These are phyloP conservation scores for Microcaecilia unicolor DNA, from an alignment of 2,797 vertebrate species.

Conservation along the genomic window DNA sequence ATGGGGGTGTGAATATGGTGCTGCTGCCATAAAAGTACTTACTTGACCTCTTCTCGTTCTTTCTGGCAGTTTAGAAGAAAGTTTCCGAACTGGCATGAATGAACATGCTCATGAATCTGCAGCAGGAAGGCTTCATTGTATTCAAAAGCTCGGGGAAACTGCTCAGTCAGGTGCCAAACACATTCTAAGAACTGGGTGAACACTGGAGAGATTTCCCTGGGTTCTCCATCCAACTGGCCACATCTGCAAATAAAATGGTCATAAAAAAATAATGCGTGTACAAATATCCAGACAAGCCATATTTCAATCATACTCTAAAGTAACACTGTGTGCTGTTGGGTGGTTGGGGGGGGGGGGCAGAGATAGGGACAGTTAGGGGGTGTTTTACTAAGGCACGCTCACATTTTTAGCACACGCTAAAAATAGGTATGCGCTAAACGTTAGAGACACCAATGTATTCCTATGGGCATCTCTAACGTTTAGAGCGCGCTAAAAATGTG, in stretches of 20 bases:
- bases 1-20: too few relatives aligned
- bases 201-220: conserved; percentile 89
- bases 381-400: too few relatives aligned
- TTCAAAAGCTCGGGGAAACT: conserved; percentile 91
- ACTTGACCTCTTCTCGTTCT: conserved; percentile 90
- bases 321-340: too few relatives aligned
- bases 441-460: too few relatives aligned
- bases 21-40: too few relatives aligned
- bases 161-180: conserved; percentile 89
- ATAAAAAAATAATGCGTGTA: neutral
- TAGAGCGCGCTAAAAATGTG: too few relatives aligned
- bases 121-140: conserved; percentile 95
- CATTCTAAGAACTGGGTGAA: conserved; percentile 95
- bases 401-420: too few relatives aligned
- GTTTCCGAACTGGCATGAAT: conserved; percentile 96
- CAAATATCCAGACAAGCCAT: too few relatives aligned
- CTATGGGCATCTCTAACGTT: too few relatives aligned
- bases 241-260: conserved; percentile 67
- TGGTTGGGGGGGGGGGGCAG: neutral
- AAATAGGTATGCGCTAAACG: too few relatives aligned
- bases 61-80: conserved; percentile 91
- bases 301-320: too few relatives aligned
- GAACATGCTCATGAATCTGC: conserved; percentile 93
- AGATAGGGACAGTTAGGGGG: too few relatives aligned
- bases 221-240: conserved; percentile 87